Conservation (phyloP, 1,140 invertebrate genomes). For the Formica exsecta region DNA sequence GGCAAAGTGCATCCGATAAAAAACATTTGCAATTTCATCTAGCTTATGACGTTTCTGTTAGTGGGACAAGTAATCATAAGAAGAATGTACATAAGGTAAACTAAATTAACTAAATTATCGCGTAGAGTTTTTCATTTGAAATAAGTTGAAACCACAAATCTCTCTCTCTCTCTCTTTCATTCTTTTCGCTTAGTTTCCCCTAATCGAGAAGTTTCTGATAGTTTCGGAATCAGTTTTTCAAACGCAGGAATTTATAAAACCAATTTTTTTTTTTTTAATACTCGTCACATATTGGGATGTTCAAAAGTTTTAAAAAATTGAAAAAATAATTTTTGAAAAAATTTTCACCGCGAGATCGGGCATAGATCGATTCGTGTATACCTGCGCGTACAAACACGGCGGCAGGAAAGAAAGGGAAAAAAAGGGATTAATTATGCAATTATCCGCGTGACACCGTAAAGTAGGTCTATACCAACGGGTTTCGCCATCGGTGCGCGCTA, state of each 20-base stretch:
- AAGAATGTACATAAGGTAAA: not conserved
- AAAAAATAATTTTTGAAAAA: not conserved
- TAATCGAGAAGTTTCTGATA: not conserved
- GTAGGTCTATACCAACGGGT: constrained; percentile 60
- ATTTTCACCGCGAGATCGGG: not conserved
- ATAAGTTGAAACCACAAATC: constrained; percentile 5
- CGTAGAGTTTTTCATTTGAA: not conserved
- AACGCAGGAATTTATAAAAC: not conserved
- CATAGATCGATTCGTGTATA: not conserved
- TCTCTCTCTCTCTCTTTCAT: not conserved
- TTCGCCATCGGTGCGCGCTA: constrained; percentile 58
- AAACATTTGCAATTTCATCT: constrained; percentile 39
- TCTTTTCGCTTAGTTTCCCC: not conserved
- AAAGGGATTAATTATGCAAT: constrained; percentile 54
- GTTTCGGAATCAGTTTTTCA: not conserved
- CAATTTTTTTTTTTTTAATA: not conserved
- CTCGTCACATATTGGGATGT: too few relatives aligned
- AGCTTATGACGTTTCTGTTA: not conserved
- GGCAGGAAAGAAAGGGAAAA: not conserved
- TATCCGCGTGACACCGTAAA: constrained; percentile 55
- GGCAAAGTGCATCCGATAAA: constrained; percentile 33
- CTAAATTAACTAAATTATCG: constrained; percentile 12
- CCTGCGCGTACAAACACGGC: not conserved
- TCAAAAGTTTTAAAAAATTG: not conserved
- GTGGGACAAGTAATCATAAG: constrained; percentile 18